A percentile compares a stretch with the other conserved stretches of the same genome.
Evolutionary conservation across 2,888 invertebrate genomes (phyloP).

Genomic region (Loripinus fragilis): DNA sequence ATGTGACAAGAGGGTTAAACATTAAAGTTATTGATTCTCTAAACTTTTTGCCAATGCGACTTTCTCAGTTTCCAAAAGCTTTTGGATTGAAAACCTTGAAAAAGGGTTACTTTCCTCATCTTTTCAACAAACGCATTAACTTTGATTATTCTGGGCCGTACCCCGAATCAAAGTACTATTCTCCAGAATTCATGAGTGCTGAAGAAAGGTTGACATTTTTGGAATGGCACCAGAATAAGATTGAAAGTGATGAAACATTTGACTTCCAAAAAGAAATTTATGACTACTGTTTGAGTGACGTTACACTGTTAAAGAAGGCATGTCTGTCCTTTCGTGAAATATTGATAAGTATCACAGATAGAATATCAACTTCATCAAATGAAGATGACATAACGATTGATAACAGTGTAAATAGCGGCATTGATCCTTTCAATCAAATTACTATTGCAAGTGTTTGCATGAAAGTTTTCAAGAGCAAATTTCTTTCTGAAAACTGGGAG

Average conservation of each 20-base stretch:
- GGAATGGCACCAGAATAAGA: constrained; percentile 33
- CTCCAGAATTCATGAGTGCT: constrained; percentile 10
- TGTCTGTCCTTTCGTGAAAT: constrained; percentile 7
- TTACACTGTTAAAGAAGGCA: constrained; percentile 38
- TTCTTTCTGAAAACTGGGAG: constrained; percentile 42
- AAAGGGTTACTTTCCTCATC: constrained; percentile 51
- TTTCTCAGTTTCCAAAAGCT: constrained; percentile 37
- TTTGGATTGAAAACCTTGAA: constrained; percentile 38
- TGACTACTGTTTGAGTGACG: constrained; percentile 53
- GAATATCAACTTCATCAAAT: background rate
- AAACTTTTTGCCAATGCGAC: constrained; percentile 45
- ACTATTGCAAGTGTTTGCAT: too few relatives aligned
- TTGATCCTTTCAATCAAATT: constrained; percentile 33
- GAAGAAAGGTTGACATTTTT: constrained; percentile 24
- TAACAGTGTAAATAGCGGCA: background rate
- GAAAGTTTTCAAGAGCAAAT: constrained; percentile 41
- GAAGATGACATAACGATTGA: constrained; percentile 8
- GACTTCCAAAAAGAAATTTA: too few relatives aligned
- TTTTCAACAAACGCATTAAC: constrained; percentile 37
- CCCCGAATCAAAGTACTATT: too few relatives aligned
- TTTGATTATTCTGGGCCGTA: constrained; percentile 30
- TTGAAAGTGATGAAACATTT: too few relatives aligned
- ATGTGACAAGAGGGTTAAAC: constrained; percentile 31
- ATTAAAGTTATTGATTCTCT: constrained; percentile 37
- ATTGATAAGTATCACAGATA: constrained; percentile 38